Percentiles rank a stretch among this genome's conserved stretches.
Conservation (phyloP, 2,113 vertebrate genomes). For the Eublepharis macularius region DNA sequence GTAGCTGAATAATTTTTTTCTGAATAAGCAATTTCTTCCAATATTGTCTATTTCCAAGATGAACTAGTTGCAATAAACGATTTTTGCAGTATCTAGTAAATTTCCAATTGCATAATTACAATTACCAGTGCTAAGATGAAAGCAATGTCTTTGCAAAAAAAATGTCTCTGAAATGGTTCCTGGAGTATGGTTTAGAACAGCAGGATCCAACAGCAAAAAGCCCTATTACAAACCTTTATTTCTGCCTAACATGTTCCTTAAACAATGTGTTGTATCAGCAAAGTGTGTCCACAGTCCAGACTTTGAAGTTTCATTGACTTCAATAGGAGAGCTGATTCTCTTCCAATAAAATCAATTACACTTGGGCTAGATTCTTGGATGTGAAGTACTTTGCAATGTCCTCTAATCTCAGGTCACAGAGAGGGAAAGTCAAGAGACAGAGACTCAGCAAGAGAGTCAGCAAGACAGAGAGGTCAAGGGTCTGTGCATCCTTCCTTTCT, state of each 20-base stretch:
- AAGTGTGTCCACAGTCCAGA: not conserved
- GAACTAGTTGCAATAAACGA: constrained; percentile 43
- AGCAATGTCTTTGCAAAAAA: fast-evolving
- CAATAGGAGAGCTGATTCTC: not conserved
- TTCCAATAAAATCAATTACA: not conserved
- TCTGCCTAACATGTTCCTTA: fast-evolving
- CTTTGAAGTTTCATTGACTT: not conserved
- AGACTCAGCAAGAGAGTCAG: too few species aligned
- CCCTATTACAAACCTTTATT: not conserved
- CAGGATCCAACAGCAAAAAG: not conserved
- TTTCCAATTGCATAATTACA: constrained; percentile 53
- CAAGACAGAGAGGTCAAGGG: too few species aligned
- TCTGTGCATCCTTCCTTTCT: too few species aligned
- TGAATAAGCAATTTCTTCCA: constrained; percentile 10
- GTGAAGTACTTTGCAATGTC: too few species aligned
- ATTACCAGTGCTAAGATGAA: constrained; percentile 15
- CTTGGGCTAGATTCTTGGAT: too few species aligned
- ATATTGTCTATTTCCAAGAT: not conserved
- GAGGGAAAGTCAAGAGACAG: too few species aligned
- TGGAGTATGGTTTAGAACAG: not conserved
- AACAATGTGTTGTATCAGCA: not conserved
- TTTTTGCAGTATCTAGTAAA: constrained; percentile 36
- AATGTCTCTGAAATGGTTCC: not conserved
- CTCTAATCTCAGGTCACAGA: too few species aligned
- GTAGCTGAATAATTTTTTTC: not conserved